Evolutionary conservation across 2,113 vertebrate species (phyloP), one percentile per base, ranked within the genome.

Genomic region (Scomber colias): DNA sequence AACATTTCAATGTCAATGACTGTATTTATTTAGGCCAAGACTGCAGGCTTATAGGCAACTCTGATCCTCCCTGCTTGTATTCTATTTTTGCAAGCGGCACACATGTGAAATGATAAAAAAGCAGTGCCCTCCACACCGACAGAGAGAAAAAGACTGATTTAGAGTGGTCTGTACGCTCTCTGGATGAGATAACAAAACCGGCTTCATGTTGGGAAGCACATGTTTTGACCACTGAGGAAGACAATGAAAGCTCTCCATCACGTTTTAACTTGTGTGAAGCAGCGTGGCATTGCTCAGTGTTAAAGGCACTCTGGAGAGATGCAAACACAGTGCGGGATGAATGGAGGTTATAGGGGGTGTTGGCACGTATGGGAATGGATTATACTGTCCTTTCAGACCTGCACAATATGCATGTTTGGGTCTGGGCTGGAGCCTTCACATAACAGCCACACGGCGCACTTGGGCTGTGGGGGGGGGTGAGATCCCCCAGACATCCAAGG

Each of bases 321-420:
- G 79, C 66, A 81, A 85, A 75, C 87, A 84, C 80, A 84, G 84
- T n/a, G 19, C 87, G 85, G 82, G 79, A 90, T 94, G 92, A 94
- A 92, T 91, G 79, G 77, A 88, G 75, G 86, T 78, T 81, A 44
- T 81, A 30, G 76, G 84, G 67, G 86, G 59, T 80, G 77, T 66
- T 93, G 93, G 92, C 87, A 89, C 60, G 15, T 81, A 78, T 79
- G 59, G 77, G 71, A 79, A 81, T 89, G 89, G 91, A 93, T 94
- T 92, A 93, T 90, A 77, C 84, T 74, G 79, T 89, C 87, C 86
- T 94, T 94, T 94, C 88, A 91, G 82, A 86, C 79, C 64, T 78
- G 70, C 91, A 93, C 91, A 94, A 93, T 92, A 84, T 87, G 83
- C 88, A 91, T 88, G 87, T 89, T 92, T 92, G 72, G 73, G 88